These are phyloP conservation scores for Platerodrilus igneus DNA, from an alignment of 2,888 invertebrate species.

Conservation along the genomic window DNA sequence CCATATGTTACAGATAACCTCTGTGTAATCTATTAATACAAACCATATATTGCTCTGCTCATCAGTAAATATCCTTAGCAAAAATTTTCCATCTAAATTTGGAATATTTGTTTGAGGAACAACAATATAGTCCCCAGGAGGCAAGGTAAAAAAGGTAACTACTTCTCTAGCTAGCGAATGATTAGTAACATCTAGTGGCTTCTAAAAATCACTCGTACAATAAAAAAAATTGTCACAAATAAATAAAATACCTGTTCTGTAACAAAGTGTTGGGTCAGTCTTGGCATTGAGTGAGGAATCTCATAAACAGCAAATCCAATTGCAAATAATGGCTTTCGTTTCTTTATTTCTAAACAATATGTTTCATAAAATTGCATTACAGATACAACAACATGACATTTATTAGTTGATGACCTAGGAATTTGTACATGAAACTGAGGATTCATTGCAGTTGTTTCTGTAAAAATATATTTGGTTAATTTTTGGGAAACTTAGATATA, in stretches of 20 bases:
- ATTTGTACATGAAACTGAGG: slow-evolving; percentile 68
- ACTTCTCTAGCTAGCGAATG: slow-evolving; percentile 63
- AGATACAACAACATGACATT: slow-evolving; percentile 69
- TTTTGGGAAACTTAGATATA: neutral
- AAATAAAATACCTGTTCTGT: slow-evolving; percentile 51
- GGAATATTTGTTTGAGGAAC: slow-evolving; percentile 67
- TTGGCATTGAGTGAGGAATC: slow-evolving; percentile 58
- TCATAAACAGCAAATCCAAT: slow-evolving; percentile 70
- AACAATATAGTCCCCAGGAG: slow-evolving; percentile 69
- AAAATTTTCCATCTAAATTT: slow-evolving; percentile 65
- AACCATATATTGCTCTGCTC: slow-evolving; percentile 69
- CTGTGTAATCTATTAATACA: no score
- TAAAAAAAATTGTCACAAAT: neutral
- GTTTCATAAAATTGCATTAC: slow-evolving; percentile 63
- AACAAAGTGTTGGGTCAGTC: slow-evolving; percentile 58
- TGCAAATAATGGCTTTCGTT: slow-evolving; percentile 54
- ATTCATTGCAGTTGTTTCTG: slow-evolving; percentile 62
- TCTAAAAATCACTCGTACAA: no score
- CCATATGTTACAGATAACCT: no score
- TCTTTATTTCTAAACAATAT: slow-evolving; percentile 48
- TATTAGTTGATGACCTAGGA: slow-evolving; percentile 57
- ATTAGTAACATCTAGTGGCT: slow-evolving; percentile 64
- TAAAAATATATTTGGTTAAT: neutral
- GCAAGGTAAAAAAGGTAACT: slow-evolving; percentile 68
- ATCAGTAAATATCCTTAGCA: slow-evolving; percentile 67